These are phyloP conservation scores for Platyura marginata DNA, from an alignment of 1,140 invertebrate species.

Conservation along the genomic window DNA sequence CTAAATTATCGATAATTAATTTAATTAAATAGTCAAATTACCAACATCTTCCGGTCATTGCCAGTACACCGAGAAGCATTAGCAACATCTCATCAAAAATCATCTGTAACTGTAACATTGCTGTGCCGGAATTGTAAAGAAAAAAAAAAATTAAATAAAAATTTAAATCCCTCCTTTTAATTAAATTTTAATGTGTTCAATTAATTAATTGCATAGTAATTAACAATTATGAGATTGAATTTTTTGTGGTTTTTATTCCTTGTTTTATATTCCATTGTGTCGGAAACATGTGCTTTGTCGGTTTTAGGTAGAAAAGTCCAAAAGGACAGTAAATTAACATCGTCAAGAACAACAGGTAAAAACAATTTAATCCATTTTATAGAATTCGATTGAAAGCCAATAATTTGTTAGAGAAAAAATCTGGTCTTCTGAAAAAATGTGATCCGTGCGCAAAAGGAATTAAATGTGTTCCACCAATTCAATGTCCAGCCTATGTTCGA, in stretches of 20 bases:
- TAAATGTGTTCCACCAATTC: conserved; percentile 33
- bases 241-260: no score
- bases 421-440: background rate
- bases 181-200: no score
- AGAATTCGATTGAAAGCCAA: no score
- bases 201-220: no score
- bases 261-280: no score
- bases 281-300: no score
- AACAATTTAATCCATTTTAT: background rate
- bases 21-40: no score
- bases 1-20: no score
- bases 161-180: no score
- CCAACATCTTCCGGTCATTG: no score
- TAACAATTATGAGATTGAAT: background rate
- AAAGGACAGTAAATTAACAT: background rate
- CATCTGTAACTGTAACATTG: no score
- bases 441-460: conserved; percentile 24
- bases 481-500: conserved; percentile 37
- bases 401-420: background rate
- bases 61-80: background rate
- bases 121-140: background rate
- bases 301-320: background rate
- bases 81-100: no score
- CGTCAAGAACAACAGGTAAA: background rate
- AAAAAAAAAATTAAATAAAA: background rate